These are phyloP conservation scores for Diogma glabrata DNA, from an alignment of 2,888 invertebrate genomes.

Conservation along the genomic window DNA sequence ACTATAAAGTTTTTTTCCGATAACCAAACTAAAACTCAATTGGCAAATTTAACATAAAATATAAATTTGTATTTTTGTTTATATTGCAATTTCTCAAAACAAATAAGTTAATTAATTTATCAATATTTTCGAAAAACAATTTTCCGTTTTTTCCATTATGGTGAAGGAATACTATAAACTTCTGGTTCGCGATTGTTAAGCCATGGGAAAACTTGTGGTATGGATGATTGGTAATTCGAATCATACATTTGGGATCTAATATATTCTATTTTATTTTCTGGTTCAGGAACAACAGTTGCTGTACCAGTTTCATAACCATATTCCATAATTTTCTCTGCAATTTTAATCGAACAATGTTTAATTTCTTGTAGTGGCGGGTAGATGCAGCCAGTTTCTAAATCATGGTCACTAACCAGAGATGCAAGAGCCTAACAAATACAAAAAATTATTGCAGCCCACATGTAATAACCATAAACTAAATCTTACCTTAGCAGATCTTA, in stretches of 20 bases:
- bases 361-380: conserved; percentile 84
- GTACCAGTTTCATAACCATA: conserved; percentile 66
- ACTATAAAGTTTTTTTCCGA: too few species aligned
- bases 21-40: too few species aligned
- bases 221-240: conserved; percentile 51
- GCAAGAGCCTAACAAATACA: conserved; percentile 54
- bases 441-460: background rate
- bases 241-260: conserved; percentile 75
- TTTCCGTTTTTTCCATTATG: too few species aligned
- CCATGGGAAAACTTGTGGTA: conserved; percentile 50
- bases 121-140: too few species aligned
- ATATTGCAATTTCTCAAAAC: too few species aligned
- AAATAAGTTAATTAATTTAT: too few species aligned
- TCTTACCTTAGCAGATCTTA: conserved; percentile 74
- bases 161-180: too few species aligned
- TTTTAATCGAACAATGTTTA: conserved; percentile 73
- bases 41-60: too few species aligned
- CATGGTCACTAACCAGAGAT: conserved; percentile 64
- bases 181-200: too few species aligned
- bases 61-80: too few species aligned
- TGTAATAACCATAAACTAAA: background rate
- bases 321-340: conserved; percentile 70
- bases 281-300: conserved; percentile 69
- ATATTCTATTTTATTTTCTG: conserved; percentile 57
- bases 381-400: conserved; percentile 73